Evolutionary conservation across 2,888 invertebrate genomes (phyloP).

Genomic region (Mongoloraphidia duomilia): DNA sequence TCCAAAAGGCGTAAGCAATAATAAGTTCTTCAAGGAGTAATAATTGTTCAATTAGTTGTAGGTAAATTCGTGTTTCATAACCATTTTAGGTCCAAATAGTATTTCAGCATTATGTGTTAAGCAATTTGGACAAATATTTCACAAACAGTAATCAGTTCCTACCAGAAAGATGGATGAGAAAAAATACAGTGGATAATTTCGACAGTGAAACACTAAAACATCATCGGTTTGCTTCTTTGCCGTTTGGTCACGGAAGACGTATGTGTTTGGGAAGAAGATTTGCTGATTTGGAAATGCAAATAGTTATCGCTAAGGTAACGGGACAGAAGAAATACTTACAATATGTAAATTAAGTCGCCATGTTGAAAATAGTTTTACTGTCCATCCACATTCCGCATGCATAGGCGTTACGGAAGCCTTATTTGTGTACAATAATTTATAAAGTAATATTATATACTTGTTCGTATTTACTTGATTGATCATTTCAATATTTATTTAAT

Average conservation of each 20-base stretch:
- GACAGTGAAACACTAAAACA: constrained; percentile 19
- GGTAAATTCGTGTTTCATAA: background rate
- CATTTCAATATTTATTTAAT: no score
- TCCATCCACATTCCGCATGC: no score
- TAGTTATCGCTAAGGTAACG: constrained; percentile 47
- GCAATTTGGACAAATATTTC: constrained; percentile 51
- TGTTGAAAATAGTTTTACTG: no score
- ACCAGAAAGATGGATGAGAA: constrained; percentile 63
- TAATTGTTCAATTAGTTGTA: background rate
- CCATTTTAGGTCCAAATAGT: constrained; percentile 53
- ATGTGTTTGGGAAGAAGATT: constrained; percentile 63
- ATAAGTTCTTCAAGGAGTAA: no score
- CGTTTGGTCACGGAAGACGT: constrained; percentile 57
- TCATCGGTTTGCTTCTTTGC: constrained; percentile 61
- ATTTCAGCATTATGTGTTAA: constrained; percentile 56
- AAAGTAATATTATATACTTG: no score
- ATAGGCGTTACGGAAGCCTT: no score
- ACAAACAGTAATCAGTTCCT: constrained; percentile 43
- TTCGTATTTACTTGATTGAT: no score
- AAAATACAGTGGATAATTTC: constrained; percentile 10
- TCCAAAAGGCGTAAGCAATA: constrained; percentile 54
- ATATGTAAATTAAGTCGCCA: no score
- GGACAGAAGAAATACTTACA: no score
- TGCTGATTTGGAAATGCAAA: constrained; percentile 62
- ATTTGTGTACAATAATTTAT: no score